Base-by-base conservation (phyloP, 2,113 vertebrate species). In the Cebidichthys violaceus region DNA sequence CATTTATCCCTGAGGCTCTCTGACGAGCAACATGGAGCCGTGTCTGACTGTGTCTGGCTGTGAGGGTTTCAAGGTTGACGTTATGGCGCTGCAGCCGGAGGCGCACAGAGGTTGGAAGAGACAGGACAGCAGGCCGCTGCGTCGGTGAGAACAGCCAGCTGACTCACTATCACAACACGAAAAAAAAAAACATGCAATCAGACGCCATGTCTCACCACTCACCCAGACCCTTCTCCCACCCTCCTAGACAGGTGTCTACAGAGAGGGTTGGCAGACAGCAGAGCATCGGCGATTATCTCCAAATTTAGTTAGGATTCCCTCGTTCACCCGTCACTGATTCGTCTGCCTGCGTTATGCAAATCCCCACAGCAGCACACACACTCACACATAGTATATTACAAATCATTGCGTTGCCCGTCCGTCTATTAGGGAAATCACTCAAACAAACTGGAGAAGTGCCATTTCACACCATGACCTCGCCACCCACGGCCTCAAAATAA, bases 1-100 rank as follows among this genome's bases (percentile, higher is more conserved):
- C 90, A 89, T 89, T 96, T 94, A 92, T 64, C 83, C 87, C 81
- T 75, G 91, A 96, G 93, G 89, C 86, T 88, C 89, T 93, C 86
- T 94, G 93, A 95, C 92, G 90, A 90, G 90, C 90, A 86, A 81
- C 88, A 92, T 89, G 84, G 91, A 93, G 89, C 83, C 52, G 33
- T 29, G 91, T 90, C 90, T 94, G 95, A 94, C 96, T 94, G 94
- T 9, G 10, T 93, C 93, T 91, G 89, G 88, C 82, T 89, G 65
- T 76, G 87, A 87, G 90, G 94, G 77, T 52, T 37, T 52, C 66
- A 77, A 11, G 50, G 67, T 9, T 9, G 78, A 57, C 52, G 18
- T 33, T 55, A 74, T 31, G 61, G 43, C 1, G 18, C 15, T 15
- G 54, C 52, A 43, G 80, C 72, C 65, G 35, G 35, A 74, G 57